These are phyloP conservation scores for Gadopsis bispinosus DNA, from an alignment of 2,797 vertebrate genomes.

Conservation along the genomic window DNA sequence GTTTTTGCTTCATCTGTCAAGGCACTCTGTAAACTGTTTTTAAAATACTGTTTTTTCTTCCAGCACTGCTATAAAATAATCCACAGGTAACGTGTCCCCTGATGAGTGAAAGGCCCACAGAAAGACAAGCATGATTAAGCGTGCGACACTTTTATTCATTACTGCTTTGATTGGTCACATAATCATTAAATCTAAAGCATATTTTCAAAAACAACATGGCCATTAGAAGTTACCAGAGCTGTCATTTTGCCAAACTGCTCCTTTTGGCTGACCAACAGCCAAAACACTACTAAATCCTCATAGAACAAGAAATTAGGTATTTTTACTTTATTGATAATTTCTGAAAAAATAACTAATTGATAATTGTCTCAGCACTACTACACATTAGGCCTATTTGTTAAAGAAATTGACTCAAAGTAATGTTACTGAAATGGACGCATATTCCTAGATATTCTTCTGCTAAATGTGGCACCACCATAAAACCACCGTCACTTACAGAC, in stretches of 20 bases:
- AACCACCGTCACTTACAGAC: neutral
- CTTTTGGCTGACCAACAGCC: neutral
- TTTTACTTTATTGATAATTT: slow-evolving; percentile 9
- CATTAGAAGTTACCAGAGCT: neutral
- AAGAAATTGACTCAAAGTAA: slow-evolving; percentile 1
- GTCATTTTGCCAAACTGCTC: neutral
- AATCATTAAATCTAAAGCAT: neutral
- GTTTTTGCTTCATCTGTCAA: too few species aligned
- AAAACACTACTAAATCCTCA: neutral
- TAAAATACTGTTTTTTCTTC: too few species aligned
- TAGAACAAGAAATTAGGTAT: neutral
- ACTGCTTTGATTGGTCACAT: neutral
- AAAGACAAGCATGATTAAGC: neutral
- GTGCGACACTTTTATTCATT: neutral
- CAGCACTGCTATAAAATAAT: too few species aligned
- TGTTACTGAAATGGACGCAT: neutral
- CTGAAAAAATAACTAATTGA: neutral
- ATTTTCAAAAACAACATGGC: neutral
- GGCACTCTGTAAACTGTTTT: too few species aligned
- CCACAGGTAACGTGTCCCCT: too few species aligned
- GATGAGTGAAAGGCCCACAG: too few species aligned
- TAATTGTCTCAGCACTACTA: neutral
- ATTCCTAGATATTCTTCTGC: neutral
- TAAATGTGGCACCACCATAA: neutral
- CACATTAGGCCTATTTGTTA: neutral